These are phyloP conservation scores for Xenops minutus DNA, from an alignment of 2,797 vertebrate species.

Conservation along the genomic window DNA sequence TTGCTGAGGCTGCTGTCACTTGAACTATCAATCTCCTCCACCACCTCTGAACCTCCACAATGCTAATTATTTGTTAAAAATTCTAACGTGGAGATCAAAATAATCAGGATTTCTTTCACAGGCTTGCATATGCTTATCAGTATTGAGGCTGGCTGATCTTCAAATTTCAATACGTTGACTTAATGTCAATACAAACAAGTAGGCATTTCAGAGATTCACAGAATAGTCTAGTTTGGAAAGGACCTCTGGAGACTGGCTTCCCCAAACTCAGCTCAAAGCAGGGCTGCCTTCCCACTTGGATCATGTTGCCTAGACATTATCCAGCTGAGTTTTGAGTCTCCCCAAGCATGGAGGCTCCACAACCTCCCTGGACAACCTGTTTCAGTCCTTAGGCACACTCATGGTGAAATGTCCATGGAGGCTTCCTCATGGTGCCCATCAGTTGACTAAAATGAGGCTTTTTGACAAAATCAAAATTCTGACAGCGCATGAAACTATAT, in stretches of 20 bases:
- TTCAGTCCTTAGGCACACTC: background rate
- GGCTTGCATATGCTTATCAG: background rate
- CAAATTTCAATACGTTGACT: background rate
- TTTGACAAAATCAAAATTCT: background rate
- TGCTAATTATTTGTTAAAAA: background rate
- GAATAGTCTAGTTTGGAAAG: background rate
- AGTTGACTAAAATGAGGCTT: background rate
- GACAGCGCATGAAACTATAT: background rate
- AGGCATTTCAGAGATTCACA: background rate
- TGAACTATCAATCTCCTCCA: background rate
- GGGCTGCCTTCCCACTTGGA: background rate
- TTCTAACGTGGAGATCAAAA: accelerated
- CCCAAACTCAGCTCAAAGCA: background rate
- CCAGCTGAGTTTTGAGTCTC: background rate
- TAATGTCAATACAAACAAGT: background rate
- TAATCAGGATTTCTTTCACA: background rate
- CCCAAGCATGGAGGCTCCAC: background rate
- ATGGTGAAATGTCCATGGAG: accelerated
- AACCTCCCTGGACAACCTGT: background rate
- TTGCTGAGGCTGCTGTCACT: background rate
- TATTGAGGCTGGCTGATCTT: background rate
- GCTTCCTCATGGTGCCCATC: background rate
- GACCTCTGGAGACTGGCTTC: background rate
- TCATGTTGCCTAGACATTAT: background rate
- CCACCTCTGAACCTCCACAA: background rate